phyloP scores from a whole-genome alignment of 2,797 vertebrate genomes.

The Moxostoma hubbsi region DNA sequence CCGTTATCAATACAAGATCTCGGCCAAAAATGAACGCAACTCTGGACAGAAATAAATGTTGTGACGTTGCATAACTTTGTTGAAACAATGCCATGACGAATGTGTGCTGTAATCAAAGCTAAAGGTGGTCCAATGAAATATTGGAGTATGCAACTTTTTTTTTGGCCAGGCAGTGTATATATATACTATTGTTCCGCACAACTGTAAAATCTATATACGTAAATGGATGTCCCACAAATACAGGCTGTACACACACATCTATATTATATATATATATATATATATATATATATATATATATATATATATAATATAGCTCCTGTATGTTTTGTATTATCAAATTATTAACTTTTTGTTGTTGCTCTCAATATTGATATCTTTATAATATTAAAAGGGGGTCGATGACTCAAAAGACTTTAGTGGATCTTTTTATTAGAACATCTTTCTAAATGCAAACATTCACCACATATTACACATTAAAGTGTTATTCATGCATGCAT shows the following conservation, averaged over 20 bases:
- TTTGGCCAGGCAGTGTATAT: constrained; percentile 62
- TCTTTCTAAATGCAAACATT: background rate
- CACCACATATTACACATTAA: background rate
- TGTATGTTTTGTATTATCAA: constrained; percentile 64
- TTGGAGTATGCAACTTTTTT: constrained; percentile 37
- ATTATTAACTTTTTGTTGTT: constrained; percentile 55
- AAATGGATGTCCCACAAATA: constrained; percentile 54
- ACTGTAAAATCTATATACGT: constrained; percentile 56
- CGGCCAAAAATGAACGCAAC: no score
- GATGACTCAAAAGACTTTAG: constrained; percentile 27
- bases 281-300: constrained; percentile 55
- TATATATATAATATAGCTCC: constrained; percentile 61
- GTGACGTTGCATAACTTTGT: no score
- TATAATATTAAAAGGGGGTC: constrained; percentile 70
- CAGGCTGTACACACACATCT: constrained; percentile 29
- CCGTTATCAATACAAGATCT: no score
- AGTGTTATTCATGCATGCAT: no score
- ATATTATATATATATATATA: constrained; percentile 54
- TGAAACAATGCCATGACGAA: no score
- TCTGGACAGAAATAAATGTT: no score
- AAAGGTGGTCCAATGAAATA: no score
- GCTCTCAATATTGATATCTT: constrained; percentile 57
- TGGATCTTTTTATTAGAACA: background rate
- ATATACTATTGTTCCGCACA: constrained; percentile 71
- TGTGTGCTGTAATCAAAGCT: no score